These are phyloP conservation scores for Parauchenoglanis punctatus DNA, from an alignment of 2,797 vertebrate genomes.

Conservation along the genomic window DNA sequence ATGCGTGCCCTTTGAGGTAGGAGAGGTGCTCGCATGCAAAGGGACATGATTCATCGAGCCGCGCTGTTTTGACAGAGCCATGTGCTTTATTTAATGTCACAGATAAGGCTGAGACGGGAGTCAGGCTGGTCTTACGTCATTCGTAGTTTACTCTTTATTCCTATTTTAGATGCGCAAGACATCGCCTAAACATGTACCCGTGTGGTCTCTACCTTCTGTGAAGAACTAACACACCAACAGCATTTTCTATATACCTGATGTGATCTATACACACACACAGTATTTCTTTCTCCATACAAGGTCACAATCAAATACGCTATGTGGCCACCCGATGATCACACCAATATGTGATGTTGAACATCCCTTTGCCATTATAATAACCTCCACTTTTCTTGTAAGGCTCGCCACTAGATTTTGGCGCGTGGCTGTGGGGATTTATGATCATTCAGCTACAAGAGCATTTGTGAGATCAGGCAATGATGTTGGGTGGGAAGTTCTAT, in stretches of 20 bases:
- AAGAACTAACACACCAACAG: not conserved
- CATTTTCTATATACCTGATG: not conserved
- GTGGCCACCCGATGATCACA: not conserved
- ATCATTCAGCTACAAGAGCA: not conserved
- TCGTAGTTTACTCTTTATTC: not conserved
- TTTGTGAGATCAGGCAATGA: not conserved
- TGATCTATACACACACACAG: too few species aligned
- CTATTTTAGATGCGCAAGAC: not conserved
- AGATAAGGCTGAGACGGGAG: not conserved
- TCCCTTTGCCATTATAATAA: not conserved
- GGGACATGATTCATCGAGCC: not conserved
- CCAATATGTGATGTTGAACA: too few species aligned
- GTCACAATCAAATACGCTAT: not conserved
- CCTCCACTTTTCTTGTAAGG: not conserved
- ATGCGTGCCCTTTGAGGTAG: not conserved
- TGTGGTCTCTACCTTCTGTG: not conserved
- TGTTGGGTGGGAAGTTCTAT: not conserved
- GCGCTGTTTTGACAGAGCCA: not conserved
- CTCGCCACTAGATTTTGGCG: not conserved
- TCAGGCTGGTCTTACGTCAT: not conserved
- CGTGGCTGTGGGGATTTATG: not conserved
- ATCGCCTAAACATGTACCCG: not conserved
- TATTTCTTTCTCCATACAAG: not conserved
- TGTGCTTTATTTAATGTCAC: not conserved
- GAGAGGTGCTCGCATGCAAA: not conserved